phyloP scores from a whole-genome alignment of 2,888 invertebrate species.

The Caenorhabditis wallacei region DNA sequence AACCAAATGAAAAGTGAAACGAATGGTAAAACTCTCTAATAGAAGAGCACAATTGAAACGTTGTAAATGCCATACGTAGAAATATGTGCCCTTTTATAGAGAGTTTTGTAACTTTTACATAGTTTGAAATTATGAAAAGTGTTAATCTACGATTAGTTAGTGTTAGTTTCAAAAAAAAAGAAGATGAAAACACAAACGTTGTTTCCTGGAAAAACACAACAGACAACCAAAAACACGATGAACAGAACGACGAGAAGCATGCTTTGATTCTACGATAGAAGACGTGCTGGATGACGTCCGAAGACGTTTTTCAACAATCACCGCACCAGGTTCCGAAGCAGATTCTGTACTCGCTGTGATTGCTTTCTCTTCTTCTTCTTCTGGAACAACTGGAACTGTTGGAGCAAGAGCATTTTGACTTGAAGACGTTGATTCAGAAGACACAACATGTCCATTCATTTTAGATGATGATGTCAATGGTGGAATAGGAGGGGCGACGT shows the following conservation, averaged over 20 bases:
- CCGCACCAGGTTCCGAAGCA: slow-evolving; percentile 53
- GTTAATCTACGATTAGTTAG: neutral
- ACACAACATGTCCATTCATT: slow-evolving; percentile 36
- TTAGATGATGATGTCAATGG: slow-evolving; percentile 26
- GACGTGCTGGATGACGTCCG: slow-evolving; percentile 15
- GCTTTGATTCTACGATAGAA: slow-evolving; percentile 14
- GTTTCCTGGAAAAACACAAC: slow-evolving; percentile 41
- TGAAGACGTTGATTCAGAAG: slow-evolving; percentile 8
- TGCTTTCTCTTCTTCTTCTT: slow-evolving; percentile 53
- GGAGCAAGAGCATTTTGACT: neutral
- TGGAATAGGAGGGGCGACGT: slow-evolving; percentile 36
- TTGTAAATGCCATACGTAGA: too few species aligned
- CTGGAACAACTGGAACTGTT: slow-evolving; percentile 25
- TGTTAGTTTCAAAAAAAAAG: neutral
- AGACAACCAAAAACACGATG: slow-evolving; percentile 40
- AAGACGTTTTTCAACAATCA: slow-evolving; percentile 19
- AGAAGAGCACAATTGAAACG: neutral
- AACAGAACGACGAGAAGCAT: slow-evolving; percentile 37
- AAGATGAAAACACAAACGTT: slow-evolving; percentile 30
- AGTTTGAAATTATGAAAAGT: neutral
- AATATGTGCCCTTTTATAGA: too few species aligned
- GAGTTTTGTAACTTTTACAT: too few species aligned
- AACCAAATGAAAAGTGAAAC: slow-evolving; percentile 7
- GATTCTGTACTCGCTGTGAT: slow-evolving; percentile 41
- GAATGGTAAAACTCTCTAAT: neutral